Evolutionary conservation across 2,888 invertebrate species (phyloP), one percentile per base, ranked within the genome.

Genomic region (Drosophila pseudotalamancana): DNA sequence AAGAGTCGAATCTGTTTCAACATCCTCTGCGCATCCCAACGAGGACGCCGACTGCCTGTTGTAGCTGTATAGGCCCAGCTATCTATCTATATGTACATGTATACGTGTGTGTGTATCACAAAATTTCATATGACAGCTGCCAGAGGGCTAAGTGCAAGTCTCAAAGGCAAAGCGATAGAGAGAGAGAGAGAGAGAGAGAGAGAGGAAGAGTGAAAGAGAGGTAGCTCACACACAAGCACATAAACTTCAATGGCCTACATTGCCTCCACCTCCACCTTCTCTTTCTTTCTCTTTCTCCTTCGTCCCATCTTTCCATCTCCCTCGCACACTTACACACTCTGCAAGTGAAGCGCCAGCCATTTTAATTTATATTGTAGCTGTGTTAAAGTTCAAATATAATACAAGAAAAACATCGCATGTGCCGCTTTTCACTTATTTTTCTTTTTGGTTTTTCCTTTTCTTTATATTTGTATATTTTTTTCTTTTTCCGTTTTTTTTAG

Each of bases 1-100:
- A 88, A 81, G 79, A 85, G 77, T 81, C 74, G 85, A 88, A 88
- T 87, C 85, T 87, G 88, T 83, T 80, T 83, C 77, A 72, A 54
- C 75, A 77, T 78, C 75, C 82, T 84, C 77, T 75, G 77, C 66
- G 51, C 55, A n/a, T 32, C 25, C 42, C n/a, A n/a, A n/a, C n/a
- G n/a, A n/a, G n/a, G n/a, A n/a, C 29, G 19, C 45, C 43, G 18
- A 42, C 61, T 37, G 21, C 1, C 43, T 19, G 32, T 14, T 19
- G 45, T 31, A 31, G 29, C 29, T 49, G 27, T 46, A 45, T 66
- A 61, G 72, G 72, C 70, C 11, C 72, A 51, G 35, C 46, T 50
- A 43, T 40, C 42, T 54, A 55, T 48, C 43, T 39, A 29, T 55
- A 39, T 35, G 35, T 56, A 21, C 16, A 12, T 55, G 34, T 49